Evolutionary conservation across 2,797 vertebrate genomes (phyloP), one percentile per base, ranked within the genome.

Genomic region (Micrastur ruficollis): DNA sequence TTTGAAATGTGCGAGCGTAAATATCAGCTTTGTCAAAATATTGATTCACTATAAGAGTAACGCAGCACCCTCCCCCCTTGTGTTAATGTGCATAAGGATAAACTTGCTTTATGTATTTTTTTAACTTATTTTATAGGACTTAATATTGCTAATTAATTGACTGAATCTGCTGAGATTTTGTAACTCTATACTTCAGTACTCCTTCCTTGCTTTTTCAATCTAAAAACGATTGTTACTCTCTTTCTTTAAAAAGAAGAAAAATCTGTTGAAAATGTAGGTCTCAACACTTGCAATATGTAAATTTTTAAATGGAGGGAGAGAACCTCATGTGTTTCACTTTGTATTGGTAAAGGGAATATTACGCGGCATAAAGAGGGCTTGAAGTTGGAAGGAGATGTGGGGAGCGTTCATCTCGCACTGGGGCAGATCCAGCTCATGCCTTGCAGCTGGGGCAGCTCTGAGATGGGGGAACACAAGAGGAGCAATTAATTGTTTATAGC

Each of bases 1-100:
- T 97, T 97, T 97, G 61, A 97, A 98, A 95, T 92, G 93, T 95
- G 96, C 9, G 27, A 96, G 73, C 3, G 3, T 92, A 92, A 96
- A 95, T 91, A 97, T 95, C 56, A 50, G 79, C 84, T 96, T 97
- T 98, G 97, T 98, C 97, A 98, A 98, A 98, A 97, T 96, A 98
- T 97, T 96, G 97, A 98, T 97, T 95, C 95, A 68, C 92, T 97
- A 95, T 81, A 81, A 93, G 89, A 72, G 86, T 38, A 97, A 95
- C 81, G 31, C 47, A 85, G 56, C 11, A 9, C 6, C 47, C 70
- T 86, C 52, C 66, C 46, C 26, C 32, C 44, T 70, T 70, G 55
- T 4, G 5, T 50, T 86, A 42, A 66, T 5, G 42, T 86, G 71
- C 17, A 10, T 32, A 58, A 83, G 67, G 56, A 78, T 65, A 89